phyloP scores from a whole-genome alignment of 1,140 invertebrate species.

The Heliothis virescens region DNA sequence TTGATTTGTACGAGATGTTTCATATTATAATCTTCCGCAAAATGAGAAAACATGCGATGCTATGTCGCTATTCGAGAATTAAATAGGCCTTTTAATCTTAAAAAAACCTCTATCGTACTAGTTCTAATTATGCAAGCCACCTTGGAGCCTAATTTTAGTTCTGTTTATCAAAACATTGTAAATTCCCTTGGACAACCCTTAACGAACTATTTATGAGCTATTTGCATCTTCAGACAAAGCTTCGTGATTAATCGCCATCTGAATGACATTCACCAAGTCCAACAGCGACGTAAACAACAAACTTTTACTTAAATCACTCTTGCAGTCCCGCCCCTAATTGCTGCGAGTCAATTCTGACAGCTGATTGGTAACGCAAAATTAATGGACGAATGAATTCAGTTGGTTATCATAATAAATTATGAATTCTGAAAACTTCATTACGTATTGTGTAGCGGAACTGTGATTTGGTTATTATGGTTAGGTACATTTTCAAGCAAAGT shows the following conservation, averaged over 20 bases:
- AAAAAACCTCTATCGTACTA: too few species aligned
- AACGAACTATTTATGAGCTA: constrained; percentile 59
- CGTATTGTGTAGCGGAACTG: too few species aligned
- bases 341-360: constrained; percentile 72
- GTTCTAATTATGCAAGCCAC: not conserved
- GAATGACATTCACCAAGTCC: constrained; percentile 60
- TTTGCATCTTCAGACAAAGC: constrained; percentile 62
- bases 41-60: too few species aligned
- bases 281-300: constrained; percentile 66
- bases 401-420: constrained; percentile 29
- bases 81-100: too few species aligned
- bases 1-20: too few species aligned
- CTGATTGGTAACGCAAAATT: constrained; percentile 59
- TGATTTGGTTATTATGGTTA: too few species aligned
- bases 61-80: too few species aligned
- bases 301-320: constrained; percentile 72
- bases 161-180: not conserved
- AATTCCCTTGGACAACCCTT: constrained; percentile 37
- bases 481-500: too few species aligned
- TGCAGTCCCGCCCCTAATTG: constrained; percentile 68
- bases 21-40: too few species aligned
- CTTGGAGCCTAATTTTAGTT: not conserved
- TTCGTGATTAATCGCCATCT: constrained; percentile 67
- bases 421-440: not conserved
- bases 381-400: constrained; percentile 43